phyloP scores from a whole-genome alignment of 1,140 invertebrate genomes.

The Lasioglossum baleicum region DNA sequence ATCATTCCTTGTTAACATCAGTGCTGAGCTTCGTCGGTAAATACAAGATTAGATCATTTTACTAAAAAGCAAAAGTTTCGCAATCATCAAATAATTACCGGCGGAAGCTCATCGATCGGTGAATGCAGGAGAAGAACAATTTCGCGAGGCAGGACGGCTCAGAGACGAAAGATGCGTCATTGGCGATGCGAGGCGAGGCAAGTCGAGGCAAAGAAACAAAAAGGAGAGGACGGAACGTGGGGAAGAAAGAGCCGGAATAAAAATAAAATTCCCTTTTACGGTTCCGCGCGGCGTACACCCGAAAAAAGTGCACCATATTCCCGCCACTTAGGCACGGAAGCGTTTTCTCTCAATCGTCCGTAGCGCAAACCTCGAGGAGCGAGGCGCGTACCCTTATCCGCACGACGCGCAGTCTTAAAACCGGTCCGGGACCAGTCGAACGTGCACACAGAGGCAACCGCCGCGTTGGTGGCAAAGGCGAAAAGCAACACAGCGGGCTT shows the following conservation, averaged over 20 bases:
- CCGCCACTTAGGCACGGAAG: constrained; percentile 19
- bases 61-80: no score
- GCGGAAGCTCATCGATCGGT: no score
- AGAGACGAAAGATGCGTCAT: no score
- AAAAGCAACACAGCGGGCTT: constrained; percentile 24
- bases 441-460: neutral
- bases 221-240: neutral
- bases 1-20: no score
- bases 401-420: constrained; percentile 27
- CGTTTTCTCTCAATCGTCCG: constrained; percentile 35
- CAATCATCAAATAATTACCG: no score
- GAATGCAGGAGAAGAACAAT: no score
- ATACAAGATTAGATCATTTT: no score
- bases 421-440: neutral
- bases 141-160: no score
- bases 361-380: constrained; percentile 18
- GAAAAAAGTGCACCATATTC: constrained; percentile 1
- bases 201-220: neutral
- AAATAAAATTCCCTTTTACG: constrained; percentile 24
- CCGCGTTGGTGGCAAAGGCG: neutral
- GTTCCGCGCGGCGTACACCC: neutral
- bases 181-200: no score
- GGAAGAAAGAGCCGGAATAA: no score
- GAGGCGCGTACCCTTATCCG: constrained; percentile 33
- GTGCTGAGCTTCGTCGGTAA: no score